Conservation (phyloP, 2,797 vertebrate genomes). For the Sardinella longiceps region DNA sequence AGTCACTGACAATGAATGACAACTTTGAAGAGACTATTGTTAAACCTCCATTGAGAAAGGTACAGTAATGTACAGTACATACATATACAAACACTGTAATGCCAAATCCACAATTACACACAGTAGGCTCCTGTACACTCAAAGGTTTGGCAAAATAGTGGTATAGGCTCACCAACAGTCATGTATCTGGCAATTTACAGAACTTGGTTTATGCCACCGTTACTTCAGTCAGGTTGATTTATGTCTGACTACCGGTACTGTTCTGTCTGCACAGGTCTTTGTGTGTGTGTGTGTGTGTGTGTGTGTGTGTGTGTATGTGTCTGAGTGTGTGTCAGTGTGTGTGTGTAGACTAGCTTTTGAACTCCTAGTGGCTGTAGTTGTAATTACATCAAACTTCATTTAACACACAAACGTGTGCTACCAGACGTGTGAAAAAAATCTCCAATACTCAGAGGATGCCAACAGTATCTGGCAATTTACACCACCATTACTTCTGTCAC, state of each 20-base stretch:
- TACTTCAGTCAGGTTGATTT: neutral
- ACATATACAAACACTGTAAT: neutral
- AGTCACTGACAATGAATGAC: conserved; percentile 92
- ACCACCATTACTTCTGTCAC: too few species aligned
- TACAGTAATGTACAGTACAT: conserved; percentile 60
- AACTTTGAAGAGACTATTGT: conserved; percentile 94
- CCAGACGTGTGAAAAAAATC: too few species aligned
- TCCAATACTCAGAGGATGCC: too few species aligned
- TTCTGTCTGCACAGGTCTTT: too few species aligned
- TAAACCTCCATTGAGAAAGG: conserved; percentile 97
- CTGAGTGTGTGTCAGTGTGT: too few species aligned
- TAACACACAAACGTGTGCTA: too few species aligned
- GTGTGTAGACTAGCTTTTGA: neutral
- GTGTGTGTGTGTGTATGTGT: too few species aligned
- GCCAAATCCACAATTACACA: neutral
- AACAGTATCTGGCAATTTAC: too few species aligned
- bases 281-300: too few species aligned
- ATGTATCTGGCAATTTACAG: neutral
- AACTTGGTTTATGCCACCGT: neutral
- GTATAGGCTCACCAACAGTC: neutral
- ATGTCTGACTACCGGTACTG: neutral
- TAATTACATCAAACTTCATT: too few species aligned
- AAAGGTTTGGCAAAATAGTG: neutral
- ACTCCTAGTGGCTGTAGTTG: too few species aligned
- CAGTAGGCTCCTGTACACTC: neutral